Evolutionary conservation across 2,888 invertebrate species (phyloP).

Genomic region (Tryphoninae sp.): DNA sequence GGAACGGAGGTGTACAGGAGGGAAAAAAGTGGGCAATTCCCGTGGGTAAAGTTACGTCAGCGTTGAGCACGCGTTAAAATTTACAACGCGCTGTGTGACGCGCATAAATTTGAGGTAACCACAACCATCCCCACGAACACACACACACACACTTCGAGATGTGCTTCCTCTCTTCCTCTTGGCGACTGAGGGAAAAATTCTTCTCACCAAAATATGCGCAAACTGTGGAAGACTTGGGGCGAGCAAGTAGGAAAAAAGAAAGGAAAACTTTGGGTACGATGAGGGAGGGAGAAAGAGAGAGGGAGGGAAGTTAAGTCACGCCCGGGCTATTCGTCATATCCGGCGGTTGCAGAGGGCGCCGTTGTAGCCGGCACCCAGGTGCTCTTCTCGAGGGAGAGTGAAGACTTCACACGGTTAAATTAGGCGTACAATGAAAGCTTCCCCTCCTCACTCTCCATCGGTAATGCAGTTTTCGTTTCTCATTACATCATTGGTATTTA

Average conservation of each 20-base stretch:
- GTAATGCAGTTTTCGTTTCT: slow-evolving; percentile 21
- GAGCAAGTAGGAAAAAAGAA: slow-evolving; percentile 33
- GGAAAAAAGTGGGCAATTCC: slow-evolving; percentile 50
- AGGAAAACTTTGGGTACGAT: slow-evolving; percentile 41
- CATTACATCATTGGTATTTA: slow-evolving; percentile 31
- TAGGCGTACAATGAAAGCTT: slow-evolving; percentile 14
- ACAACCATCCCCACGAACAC: slow-evolving; percentile 13
- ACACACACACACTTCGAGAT: slow-evolving; percentile 11
- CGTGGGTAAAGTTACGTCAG: slow-evolving; percentile 62
- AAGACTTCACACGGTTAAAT: slow-evolving; percentile 31
- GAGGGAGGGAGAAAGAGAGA: slow-evolving; percentile 41
- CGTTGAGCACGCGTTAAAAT: slow-evolving; percentile 67
- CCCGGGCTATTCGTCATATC: slow-evolving; percentile 65
- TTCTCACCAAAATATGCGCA: slow-evolving; percentile 55
- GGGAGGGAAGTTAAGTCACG: slow-evolving; percentile 59
- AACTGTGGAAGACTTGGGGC: slow-evolving; percentile 38
- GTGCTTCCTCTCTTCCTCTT: slow-evolving; percentile 23
- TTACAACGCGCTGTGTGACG: slow-evolving; percentile 69
- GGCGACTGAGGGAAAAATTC: slow-evolving; percentile 59
- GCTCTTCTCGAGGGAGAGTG: slow-evolving; percentile 27
- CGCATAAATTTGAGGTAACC: slow-evolving; percentile 67
- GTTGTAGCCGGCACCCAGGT: slow-evolving; percentile 31
- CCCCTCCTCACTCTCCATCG: background rate
- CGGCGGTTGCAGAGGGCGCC: slow-evolving; percentile 41
- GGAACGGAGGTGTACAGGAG: background rate